These are phyloP conservation scores for Theropithecus gelada DNA, from an alignment of 2,113 vertebrate species.

Conservation along the genomic window DNA sequence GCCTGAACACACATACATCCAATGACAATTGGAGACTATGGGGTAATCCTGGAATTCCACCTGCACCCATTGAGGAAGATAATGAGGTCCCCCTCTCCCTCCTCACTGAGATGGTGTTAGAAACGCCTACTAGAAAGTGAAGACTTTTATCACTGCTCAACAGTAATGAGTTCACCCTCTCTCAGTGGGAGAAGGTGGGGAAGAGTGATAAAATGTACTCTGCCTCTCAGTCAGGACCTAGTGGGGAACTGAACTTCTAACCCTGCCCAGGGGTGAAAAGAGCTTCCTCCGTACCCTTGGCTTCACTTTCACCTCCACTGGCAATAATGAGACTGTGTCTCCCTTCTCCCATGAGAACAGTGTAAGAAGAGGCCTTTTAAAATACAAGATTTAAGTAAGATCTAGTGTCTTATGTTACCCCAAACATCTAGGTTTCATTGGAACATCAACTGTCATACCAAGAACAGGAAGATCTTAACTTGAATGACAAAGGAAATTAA, in stretches of 20 bases:
- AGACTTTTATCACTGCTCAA: background rate
- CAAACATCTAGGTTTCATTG: background rate
- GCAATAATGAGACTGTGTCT: background rate
- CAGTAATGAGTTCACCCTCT: background rate
- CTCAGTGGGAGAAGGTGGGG: background rate
- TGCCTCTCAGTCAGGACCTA: background rate
- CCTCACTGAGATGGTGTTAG: background rate
- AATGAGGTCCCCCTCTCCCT: background rate
- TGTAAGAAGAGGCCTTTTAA: background rate
- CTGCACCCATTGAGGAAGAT: background rate
- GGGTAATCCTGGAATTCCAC: background rate
- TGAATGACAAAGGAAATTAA: background rate
- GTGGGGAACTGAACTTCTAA: background rate
- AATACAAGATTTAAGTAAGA: background rate
- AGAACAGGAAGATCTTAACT: background rate
- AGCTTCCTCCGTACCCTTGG: background rate
- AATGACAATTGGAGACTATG: background rate
- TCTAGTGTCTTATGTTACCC: background rate
- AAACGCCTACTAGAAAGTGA: background rate
- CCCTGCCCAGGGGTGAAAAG: background rate
- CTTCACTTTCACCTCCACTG: background rate
- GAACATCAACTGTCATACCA: background rate
- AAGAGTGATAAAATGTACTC: background rate
- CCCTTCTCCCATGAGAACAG: background rate
- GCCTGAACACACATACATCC: background rate